phyloP scores from a whole-genome alignment of 1,140 invertebrate species.

The Caligus rogercresseyi region DNA sequence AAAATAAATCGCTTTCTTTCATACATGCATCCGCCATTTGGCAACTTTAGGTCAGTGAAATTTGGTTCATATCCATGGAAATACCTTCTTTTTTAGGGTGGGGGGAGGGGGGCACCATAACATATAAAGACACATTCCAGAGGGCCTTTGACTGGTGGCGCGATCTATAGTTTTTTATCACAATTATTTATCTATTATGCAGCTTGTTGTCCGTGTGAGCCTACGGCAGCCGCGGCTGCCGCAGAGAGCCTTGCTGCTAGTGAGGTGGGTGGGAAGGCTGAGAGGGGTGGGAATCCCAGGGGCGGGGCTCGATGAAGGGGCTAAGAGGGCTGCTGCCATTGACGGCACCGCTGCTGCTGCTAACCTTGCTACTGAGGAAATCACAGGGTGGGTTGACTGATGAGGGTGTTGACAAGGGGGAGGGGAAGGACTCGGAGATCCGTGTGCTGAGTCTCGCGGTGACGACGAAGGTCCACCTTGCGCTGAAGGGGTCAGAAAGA shows the following conservation, averaged over 20 bases:
- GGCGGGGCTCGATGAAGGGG: background rate
- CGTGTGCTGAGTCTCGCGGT: conserved; percentile 83
- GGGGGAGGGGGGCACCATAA: too few relatives aligned
- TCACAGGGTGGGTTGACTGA: background rate
- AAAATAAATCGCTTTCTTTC: too few relatives aligned
- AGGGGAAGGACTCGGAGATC: conserved; percentile 12
- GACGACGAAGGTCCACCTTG: conserved; percentile 79
- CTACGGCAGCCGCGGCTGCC: background rate
- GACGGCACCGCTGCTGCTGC: background rate
- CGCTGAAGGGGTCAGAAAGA: conserved; percentile 44
- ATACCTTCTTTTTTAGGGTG: too few relatives aligned
- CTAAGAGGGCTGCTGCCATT: background rate
- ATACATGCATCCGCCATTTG: too few relatives aligned
- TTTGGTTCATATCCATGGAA: too few relatives aligned
- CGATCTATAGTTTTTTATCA: too few relatives aligned
- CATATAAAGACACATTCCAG: too few relatives aligned
- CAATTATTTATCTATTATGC: background rate
- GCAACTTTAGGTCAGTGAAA: too few relatives aligned
- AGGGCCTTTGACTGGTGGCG: too few relatives aligned
- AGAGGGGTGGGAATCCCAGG: background rate
- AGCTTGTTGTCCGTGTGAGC: background rate
- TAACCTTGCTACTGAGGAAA: background rate
- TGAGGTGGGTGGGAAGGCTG: background rate
- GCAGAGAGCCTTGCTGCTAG: background rate
- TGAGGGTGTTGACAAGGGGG: background rate